Base-by-base conservation (phyloP, 2,888 invertebrate species). In the Mesodorylaimus sp. region DNA sequence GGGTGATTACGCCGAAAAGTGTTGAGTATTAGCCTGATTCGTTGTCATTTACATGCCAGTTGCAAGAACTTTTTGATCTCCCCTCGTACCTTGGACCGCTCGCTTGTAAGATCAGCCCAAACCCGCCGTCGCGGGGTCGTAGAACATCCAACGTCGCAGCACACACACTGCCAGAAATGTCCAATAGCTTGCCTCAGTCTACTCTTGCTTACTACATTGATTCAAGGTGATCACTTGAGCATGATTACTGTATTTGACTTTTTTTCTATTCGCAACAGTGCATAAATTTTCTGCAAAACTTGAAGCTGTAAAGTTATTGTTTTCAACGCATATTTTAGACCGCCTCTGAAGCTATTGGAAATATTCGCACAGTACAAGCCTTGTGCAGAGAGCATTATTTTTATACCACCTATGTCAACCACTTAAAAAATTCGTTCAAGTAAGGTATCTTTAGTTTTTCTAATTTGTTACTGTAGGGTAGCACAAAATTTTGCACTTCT, bases 341-440 rank as follows among this genome's bases (percentile, higher is more conserved):
- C 23, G 69, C 68, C n/a, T 62, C 65, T 16, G 71, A 73, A 55
- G 66, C 67, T 2, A 64, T 72, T 13, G 69, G 68, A 53, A 70
- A 71, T 52, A 67, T 73, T 10, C 57, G 68, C 46, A 70, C 69
- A 2, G 69, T 72, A 2, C 67, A 68, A 2, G 57, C 66, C 24
- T 52, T 68, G 23, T 59, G 60, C 7, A 61, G 66, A 47, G 70
- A 72, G 52, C 55, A 59, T 25, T 58, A 60, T 36, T 71, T 70
- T 57, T 62, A 64, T 48, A 58, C 64, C 29, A 62, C 61, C 52
- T 70, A 68, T 54, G 60, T 61, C 41, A 52, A 56, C 7, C 59
- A 66, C 48, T 58, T 74, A 10, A 56, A 65, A 19, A 58, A 60
- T 5, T 70, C 72, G 2, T 65, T 50, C 55, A 61, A 60, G 70